Conservation (phyloP, 2,113 vertebrate species). For the Hemichromis elongatus region DNA sequence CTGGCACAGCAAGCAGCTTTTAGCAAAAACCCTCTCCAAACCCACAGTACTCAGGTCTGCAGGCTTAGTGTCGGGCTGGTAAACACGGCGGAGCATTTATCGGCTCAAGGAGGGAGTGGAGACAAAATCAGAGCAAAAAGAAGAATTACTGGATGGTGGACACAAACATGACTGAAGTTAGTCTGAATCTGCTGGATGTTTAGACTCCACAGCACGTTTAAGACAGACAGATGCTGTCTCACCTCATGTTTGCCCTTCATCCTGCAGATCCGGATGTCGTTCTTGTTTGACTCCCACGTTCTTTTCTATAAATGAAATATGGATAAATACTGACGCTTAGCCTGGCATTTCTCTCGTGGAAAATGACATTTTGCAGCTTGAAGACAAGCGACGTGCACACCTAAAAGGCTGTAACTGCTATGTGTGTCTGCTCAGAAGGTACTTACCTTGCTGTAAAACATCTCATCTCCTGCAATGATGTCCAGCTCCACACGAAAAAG, state of each 20-base stretch:
- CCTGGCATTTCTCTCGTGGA: not conserved
- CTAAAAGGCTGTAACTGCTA: not conserved
- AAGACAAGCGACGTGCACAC: not conserved
- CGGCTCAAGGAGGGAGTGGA: not conserved
- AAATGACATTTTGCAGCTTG: not conserved
- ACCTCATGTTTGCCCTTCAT: slow-evolving; percentile 98
- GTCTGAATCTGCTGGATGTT: not conserved
- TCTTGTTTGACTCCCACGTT: slow-evolving; percentile 90
- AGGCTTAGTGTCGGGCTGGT: not conserved
- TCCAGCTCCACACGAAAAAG: slow-evolving; percentile 91
- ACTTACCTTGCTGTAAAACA: slow-evolving; percentile 90
- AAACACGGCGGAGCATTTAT: not conserved
- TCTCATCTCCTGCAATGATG: slow-evolving; percentile 75
- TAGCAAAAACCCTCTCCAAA: not conserved
- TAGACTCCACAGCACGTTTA: not conserved
- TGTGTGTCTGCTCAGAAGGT: not conserved
- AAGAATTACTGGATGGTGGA: not conserved
- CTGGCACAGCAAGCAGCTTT: not conserved
- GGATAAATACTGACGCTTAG: not conserved
- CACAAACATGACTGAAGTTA: not conserved
- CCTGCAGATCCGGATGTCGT: slow-evolving; percentile 91
- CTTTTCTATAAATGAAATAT: slow-evolving; percentile 76
- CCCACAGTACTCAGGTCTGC: not conserved
- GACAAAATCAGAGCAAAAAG: not conserved
- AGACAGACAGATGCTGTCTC: not conserved